These are phyloP conservation scores for Fulica atra DNA, from an alignment of 2,113 vertebrate genomes.

Conservation along the genomic window DNA sequence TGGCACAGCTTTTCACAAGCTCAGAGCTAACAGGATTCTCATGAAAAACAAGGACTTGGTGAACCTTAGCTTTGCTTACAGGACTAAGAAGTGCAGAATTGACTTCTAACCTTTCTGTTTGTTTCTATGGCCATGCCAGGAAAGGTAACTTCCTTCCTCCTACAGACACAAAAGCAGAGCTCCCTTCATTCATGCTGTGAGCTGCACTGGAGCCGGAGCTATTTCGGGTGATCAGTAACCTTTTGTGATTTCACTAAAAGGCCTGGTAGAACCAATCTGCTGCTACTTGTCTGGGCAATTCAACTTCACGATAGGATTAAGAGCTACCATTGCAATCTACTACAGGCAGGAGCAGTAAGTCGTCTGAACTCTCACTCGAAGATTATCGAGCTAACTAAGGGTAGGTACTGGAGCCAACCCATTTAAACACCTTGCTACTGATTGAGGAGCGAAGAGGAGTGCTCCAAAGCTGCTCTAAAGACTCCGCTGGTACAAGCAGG, in stretches of 20 bases:
- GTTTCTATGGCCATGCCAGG: not conserved
- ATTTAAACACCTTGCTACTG: not conserved
- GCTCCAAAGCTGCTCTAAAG: not conserved
- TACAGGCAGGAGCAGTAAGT: not conserved
- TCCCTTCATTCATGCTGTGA: not conserved
- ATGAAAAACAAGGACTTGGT: not conserved
- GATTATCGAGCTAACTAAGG: not conserved
- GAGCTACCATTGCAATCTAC: not conserved
- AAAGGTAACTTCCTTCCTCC: not conserved
- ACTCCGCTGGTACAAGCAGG: not conserved
- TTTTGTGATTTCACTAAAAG: constrained; percentile 58
- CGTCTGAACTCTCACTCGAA: not conserved
- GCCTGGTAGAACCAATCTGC: constrained; percentile 34
- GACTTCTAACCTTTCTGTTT: not conserved
- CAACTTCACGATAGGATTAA: constrained; percentile 41
- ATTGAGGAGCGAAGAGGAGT: not conserved
- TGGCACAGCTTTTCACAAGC: not conserved
- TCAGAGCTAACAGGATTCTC: not conserved
- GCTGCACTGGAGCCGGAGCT: not conserved
- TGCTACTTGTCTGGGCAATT: constrained; percentile 56
- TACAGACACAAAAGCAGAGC: not conserved
- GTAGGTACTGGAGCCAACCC: not conserved
- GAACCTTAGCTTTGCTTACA: not conserved
- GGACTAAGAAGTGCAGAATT: not conserved
- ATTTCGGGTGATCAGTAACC: not conserved